A percentile compares a stretch with the other conserved stretches of the same genome.
Evolutionary conservation across 2,797 vertebrate species (phyloP).

Genomic region (Cephalopachus bancanus): DNA sequence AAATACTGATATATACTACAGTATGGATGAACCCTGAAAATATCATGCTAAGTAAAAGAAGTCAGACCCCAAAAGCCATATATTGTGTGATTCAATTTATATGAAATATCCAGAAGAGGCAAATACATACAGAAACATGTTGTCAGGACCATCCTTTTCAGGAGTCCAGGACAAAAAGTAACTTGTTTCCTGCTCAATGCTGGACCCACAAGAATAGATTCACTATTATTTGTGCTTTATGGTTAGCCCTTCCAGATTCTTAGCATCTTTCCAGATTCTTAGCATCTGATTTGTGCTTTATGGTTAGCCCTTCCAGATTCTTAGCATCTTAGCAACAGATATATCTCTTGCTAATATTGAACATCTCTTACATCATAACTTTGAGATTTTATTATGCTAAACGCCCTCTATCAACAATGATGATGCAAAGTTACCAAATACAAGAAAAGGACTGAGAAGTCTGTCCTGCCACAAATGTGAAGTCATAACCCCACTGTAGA

Average conservation of each 20-base stretch:
- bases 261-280: slow-evolving; percentile 18
- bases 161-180: not conserved
- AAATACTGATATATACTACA: too few relatives aligned
- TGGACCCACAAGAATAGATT: not conserved
- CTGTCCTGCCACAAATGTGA: not conserved
- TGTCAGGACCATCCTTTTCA: not conserved
- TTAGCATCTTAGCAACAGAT: not conserved
- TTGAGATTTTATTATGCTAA: not conserved
- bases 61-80: too few relatives aligned
- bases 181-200: not conserved
- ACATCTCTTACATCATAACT: not conserved
- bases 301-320: not conserved
- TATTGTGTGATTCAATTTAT: too few relatives aligned
- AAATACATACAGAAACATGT: too few relatives aligned
- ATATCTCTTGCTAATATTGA: not conserved
- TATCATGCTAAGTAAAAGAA: too few relatives aligned
- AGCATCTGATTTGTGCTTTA: not conserved
- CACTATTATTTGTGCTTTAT: not conserved
- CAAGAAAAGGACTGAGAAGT: not conserved
- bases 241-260: not conserved
- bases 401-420: not conserved
- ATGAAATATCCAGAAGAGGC: too few relatives aligned
- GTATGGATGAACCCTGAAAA: too few relatives aligned
- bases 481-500: not conserved
- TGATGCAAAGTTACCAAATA: not conserved